Evolutionary conservation across 2,888 invertebrate genomes (phyloP).

Genomic region (Lepidocyrtoides sp.): DNA sequence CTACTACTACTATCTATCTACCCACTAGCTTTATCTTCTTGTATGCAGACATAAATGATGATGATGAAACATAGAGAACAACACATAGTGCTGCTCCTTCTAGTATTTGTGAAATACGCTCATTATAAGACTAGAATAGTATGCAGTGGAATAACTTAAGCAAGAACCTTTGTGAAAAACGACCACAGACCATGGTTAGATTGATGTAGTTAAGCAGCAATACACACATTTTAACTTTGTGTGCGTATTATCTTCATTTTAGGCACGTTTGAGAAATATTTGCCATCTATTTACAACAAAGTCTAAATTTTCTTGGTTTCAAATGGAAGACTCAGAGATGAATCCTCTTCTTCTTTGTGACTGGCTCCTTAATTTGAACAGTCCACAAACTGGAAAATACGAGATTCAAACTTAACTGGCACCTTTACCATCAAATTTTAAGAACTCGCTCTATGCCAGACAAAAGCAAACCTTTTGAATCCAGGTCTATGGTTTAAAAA

Average conservation of each 20-base stretch:
- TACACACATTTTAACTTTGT: neutral
- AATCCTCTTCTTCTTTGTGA: neutral
- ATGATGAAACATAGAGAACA: neutral
- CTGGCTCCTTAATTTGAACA: neutral
- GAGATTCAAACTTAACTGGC: too few species aligned
- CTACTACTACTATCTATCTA: neutral
- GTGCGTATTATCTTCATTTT: slow-evolving; percentile 3
- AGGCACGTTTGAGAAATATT: slow-evolving; percentile 43
- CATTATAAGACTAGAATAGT: too few species aligned
- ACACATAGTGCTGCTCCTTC: neutral
- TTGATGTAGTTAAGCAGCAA: neutral
- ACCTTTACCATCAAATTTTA: too few species aligned
- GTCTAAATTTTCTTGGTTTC: neutral
- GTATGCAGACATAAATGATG: neutral
- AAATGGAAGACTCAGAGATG: neutral
- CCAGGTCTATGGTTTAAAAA: too few species aligned
- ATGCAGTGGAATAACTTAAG: neutral
- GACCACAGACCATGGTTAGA: neutral
- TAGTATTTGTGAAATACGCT: neutral
- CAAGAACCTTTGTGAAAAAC: neutral
- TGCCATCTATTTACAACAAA: slow-evolving; percentile 13
- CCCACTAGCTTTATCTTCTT: neutral
- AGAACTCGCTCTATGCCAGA: too few species aligned
- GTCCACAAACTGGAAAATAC: neutral
- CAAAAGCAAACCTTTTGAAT: too few species aligned